Evolutionary conservation across 2,888 invertebrate species (phyloP).

Genomic region (Oegoconia quadripuncta): DNA sequence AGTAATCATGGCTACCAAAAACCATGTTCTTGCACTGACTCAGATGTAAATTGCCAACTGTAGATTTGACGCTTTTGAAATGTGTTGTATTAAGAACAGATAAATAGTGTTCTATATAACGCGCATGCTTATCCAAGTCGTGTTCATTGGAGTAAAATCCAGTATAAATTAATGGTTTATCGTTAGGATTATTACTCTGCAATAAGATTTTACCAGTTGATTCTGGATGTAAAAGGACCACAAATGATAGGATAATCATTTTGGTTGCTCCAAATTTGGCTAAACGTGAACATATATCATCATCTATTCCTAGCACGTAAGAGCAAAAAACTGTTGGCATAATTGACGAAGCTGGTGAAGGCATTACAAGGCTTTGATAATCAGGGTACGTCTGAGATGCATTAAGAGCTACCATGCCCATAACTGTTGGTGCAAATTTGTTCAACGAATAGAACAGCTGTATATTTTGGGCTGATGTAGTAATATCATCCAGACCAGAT

Average conservation of each 20-base stretch:
- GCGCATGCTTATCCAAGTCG: conserved; percentile 35
- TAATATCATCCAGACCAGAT: conserved; percentile 25
- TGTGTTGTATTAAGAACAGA: conserved; percentile 34
- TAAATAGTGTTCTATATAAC: conserved; percentile 32
- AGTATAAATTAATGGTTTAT: conserved; percentile 32
- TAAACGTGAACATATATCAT: conserved; percentile 28
- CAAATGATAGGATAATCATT: conserved; percentile 21
- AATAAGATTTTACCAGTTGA: conserved; percentile 42
- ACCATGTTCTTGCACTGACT: conserved; percentile 29
- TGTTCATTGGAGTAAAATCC: conserved; percentile 28
- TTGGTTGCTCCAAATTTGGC: conserved; percentile 19
- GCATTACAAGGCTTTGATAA: conserved; percentile 33
- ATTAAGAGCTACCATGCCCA: conserved; percentile 39
- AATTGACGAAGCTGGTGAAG: conserved; percentile 25
- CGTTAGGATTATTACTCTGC: conserved; percentile 33
- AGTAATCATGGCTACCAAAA: conserved; percentile 36
- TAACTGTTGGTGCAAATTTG: conserved; percentile 30
- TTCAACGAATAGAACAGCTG: conserved; percentile 23
- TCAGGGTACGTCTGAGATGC: conserved; percentile 39
- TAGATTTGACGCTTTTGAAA: conserved; percentile 29
- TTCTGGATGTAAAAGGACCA: conserved; percentile 35
- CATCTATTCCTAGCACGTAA: conserved; percentile 24
- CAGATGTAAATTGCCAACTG: conserved; percentile 24
- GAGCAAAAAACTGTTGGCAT: conserved; percentile 27
- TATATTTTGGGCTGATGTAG: conserved; percentile 23